A percentile compares a stretch with the other conserved stretches of the same genome.
Conservation (phyloP, 2,888 invertebrate genomes). For the Drosophila barbarae region DNA sequence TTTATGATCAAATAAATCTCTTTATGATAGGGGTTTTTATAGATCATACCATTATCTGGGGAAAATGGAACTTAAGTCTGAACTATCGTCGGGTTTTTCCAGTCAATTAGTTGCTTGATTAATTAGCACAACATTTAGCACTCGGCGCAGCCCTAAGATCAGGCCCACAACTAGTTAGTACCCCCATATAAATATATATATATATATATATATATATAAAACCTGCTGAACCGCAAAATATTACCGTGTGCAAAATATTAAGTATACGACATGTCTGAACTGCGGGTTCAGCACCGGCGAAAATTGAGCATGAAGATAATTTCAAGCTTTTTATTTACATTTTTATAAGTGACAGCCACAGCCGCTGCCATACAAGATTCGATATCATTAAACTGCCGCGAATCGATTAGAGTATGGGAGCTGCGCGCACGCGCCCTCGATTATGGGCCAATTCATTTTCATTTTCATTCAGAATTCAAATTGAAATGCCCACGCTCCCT, state of each 20-base stretch:
- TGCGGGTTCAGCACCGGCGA: slow-evolving; percentile 33
- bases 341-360: slow-evolving; percentile 23
- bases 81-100: slow-evolving; percentile 54
- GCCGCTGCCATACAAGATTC: slow-evolving; percentile 13
- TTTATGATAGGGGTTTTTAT: slow-evolving; percentile 14
- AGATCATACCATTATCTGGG: slow-evolving; percentile 19
- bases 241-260: slow-evolving; percentile 37
- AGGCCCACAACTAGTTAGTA: slow-evolving; percentile 30
- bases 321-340: slow-evolving; percentile 63
- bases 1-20: slow-evolving; percentile 26
- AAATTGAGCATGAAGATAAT: slow-evolving; percentile 48
- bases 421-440: slow-evolving; percentile 72
- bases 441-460: slow-evolving; percentile 58
- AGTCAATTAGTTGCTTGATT: slow-evolving; percentile 57
- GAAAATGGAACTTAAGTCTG: slow-evolving; percentile 21
- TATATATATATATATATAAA: slow-evolving; percentile 22
- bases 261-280: slow-evolving; percentile 37
- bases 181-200: slow-evolving; percentile 2
- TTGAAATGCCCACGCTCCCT: slow-evolving; percentile 60
- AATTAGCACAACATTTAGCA: slow-evolving; percentile 49
- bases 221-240: slow-evolving; percentile 47
- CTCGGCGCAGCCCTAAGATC: slow-evolving; percentile 14
- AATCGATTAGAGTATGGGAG: slow-evolving; percentile 47
- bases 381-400: slow-evolving; percentile 37
- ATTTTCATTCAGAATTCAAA: slow-evolving; percentile 41